Base-by-base conservation (phyloP, 2,888 invertebrate genomes). In the Notodonta ziczac region DNA sequence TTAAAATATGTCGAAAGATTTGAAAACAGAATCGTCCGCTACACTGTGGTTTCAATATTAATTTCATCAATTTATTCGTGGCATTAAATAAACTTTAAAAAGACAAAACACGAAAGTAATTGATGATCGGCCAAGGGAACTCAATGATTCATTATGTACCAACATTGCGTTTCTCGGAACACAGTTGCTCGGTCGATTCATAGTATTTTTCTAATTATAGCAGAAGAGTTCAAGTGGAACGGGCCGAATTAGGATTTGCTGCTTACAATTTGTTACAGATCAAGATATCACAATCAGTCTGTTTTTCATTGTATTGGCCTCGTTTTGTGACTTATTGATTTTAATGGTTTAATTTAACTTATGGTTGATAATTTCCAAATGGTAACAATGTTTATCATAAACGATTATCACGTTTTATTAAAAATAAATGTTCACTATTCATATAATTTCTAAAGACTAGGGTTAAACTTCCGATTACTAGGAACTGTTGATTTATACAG, bases 231-330 rank as follows among this genome's bases (percentile, higher is more conserved):
- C 69, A 73, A 80, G 78, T 76, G 74, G 75, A 78, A 71, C 76
- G 68, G 51, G 68, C 69, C 67, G 68, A 69, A 75, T 77, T 75
- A 74, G 72, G 71, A 74, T 73, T 77, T 74, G 73, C 76, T 67
- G 76, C 67, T 73, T 63, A 61, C 71, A 68, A 77, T 80, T 80
- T 57, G 74, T 72, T 75, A 66, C 70, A 69, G 62, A 56, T 62
- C 60, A 57, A 67, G 55, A 52, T 64, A 58, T 63, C 66, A 62
- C 56, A 67, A 56, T 60, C 5, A 48, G 5, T 48, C 6, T 51
- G 51, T 51, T 51, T 42, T 24, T 8, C 7, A 10, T 24, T 51
- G 9, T 16, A 24, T 51, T 24, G 8, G 24, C 51, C 24, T 16
- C 51, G 51, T 10, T 51, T 51, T 2, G 14, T 51, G 51, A 51